Evolutionary conservation across 1,140 invertebrate species (phyloP).

Genomic region (Achatina immaculata): DNA sequence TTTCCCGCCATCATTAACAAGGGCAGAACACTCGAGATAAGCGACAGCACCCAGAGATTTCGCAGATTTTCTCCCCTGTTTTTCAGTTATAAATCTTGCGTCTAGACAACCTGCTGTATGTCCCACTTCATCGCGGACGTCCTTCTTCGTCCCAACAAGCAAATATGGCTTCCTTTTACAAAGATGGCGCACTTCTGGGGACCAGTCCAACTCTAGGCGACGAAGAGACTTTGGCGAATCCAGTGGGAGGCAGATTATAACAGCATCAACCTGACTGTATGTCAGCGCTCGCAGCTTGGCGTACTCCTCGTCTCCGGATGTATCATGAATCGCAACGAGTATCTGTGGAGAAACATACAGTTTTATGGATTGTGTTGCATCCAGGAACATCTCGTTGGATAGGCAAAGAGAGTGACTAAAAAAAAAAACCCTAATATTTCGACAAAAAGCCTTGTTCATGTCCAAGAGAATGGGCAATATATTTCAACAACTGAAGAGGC

Average conservation of each 20-base stretch:
- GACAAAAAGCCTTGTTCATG: too few species aligned
- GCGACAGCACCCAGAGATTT: background rate
- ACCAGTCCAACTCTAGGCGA: background rate
- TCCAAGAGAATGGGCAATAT: background rate
- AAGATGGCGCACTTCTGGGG: slow-evolving; percentile 1
- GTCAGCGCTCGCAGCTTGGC: background rate
- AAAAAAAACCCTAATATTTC: background rate
- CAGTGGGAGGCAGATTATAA: slow-evolving; percentile 2
- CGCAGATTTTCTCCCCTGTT: background rate
- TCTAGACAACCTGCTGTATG: background rate
- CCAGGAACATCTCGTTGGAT: background rate
- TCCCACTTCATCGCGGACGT: background rate
- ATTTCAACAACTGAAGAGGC: too few species aligned
- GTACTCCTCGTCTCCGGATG: background rate
- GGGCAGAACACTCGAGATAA: slow-evolving; percentile 15
- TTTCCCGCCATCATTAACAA: background rate
- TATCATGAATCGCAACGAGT: background rate
- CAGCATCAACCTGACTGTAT: background rate
- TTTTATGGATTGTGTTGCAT: background rate
- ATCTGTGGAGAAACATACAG: background rate
- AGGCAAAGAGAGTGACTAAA: background rate
- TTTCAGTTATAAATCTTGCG: background rate
- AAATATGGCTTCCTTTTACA: background rate
- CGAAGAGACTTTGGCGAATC: background rate
- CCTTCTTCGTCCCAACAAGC: slow-evolving; percentile 8